A percentile compares a stretch with the other conserved stretches of the same genome.
phyloP scores from a whole-genome alignment of 1,140 invertebrate genomes.

The Apolygus lucorum region DNA sequence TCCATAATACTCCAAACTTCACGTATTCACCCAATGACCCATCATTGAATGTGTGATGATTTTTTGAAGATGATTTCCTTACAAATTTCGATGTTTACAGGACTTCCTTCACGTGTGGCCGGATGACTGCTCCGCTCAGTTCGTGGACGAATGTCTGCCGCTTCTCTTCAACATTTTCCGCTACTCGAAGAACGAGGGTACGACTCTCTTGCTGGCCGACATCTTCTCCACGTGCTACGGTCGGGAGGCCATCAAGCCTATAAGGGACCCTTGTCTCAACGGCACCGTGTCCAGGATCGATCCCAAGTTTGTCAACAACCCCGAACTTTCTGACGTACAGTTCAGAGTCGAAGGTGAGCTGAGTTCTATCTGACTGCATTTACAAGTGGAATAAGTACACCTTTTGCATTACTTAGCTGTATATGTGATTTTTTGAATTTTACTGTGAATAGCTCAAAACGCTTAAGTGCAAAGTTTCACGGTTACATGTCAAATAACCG shows the following conservation, averaged over 20 bases:
- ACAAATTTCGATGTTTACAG: background rate
- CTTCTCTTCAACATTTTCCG: slow-evolving; percentile 82
- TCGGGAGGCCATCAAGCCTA: slow-evolving; percentile 70
- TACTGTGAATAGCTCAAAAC: too few relatives aligned
- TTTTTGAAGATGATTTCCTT: too few relatives aligned
- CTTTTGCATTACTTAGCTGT: too few relatives aligned
- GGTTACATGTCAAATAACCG: too few relatives aligned
- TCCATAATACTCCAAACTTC: too few relatives aligned
- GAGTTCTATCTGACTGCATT: too few relatives aligned
- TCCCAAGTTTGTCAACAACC: slow-evolving; percentile 87
- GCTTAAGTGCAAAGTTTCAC: too few relatives aligned
- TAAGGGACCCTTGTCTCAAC: slow-evolving; percentile 58
- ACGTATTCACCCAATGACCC: too few relatives aligned
- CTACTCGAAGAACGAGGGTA: slow-evolving; percentile 84
- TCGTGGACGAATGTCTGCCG: slow-evolving; percentile 81
- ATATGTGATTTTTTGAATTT: too few relatives aligned
- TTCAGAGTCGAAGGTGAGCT: slow-evolving; percentile 75
- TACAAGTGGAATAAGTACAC: too few relatives aligned
- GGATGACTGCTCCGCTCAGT: slow-evolving; percentile 76
- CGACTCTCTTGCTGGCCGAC: slow-evolving; percentile 73
- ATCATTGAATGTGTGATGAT: too few relatives aligned
- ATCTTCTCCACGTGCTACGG: slow-evolving; percentile 84
- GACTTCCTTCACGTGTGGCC: slow-evolving; percentile 80
- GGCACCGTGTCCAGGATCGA: slow-evolving; percentile 65
- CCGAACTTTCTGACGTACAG: slow-evolving; percentile 80